These are phyloP conservation scores for Ceramica pisi DNA, from an alignment of 2,888 invertebrate species.

Conservation along the genomic window DNA sequence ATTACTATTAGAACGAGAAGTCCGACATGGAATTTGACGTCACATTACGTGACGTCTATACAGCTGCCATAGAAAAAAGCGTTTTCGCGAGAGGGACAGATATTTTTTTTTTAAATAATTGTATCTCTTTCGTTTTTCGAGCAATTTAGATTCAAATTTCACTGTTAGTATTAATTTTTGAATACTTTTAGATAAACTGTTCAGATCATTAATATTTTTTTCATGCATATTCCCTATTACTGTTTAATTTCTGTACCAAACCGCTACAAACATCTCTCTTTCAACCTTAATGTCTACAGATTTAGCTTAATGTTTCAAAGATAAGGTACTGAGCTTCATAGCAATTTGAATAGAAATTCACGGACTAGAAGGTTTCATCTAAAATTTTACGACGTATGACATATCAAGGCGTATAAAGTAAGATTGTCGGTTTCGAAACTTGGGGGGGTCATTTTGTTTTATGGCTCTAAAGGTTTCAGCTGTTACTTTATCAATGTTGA, in stretches of 20 bases:
- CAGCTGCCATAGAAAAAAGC: too few relatives aligned
- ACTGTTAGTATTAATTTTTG: too few relatives aligned
- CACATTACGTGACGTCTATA: too few relatives aligned
- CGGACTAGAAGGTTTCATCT: conserved; percentile 11
- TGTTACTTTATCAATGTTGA: neutral
- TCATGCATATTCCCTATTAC: too few relatives aligned
- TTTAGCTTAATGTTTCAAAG: conserved; percentile 43
- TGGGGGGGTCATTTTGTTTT: conserved; percentile 10
- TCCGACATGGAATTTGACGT: too few relatives aligned
- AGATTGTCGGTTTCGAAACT: conserved; percentile 27
- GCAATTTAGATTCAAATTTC: too few relatives aligned
- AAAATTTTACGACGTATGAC: conserved; percentile 36
- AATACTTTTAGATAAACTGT: too few relatives aligned
- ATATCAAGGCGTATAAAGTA: conserved; percentile 8
- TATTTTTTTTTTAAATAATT: too few relatives aligned
- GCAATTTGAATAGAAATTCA: conserved; percentile 44
- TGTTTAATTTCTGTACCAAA: conserved; percentile 11
- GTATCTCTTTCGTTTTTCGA: too few relatives aligned
- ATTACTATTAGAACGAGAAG: too few relatives aligned
- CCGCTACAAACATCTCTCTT: conserved; percentile 14
- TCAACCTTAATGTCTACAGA: conserved; percentile 22
- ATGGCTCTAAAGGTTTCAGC: neutral
- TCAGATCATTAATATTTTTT: too few relatives aligned
- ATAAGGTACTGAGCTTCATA: conserved; percentile 30
- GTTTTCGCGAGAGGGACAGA: too few relatives aligned